Conservation (phyloP, 2,888 invertebrate species). For the Erebia palarica region DNA sequence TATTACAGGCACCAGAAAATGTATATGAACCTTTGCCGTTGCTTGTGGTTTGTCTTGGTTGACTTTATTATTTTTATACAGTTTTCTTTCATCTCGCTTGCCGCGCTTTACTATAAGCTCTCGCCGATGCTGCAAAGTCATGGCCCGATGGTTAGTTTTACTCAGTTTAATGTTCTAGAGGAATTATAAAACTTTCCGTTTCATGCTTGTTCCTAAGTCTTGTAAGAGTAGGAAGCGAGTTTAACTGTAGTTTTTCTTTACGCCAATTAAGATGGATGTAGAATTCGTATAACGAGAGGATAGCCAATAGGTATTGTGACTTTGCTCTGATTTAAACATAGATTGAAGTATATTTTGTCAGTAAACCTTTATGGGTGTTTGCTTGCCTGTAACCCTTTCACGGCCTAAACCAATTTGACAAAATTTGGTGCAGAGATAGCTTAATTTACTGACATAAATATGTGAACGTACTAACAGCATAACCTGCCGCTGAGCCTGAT, state of each 20-base stretch:
- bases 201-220: constrained; percentile 3
- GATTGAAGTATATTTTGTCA: too few relatives aligned
- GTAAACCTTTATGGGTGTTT: too few relatives aligned
- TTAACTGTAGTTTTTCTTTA: neutral
- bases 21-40: neutral
- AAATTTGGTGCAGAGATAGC: too few relatives aligned
- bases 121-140: neutral
- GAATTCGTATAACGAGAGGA: neutral
- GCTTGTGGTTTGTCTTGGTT: too few relatives aligned
- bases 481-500: too few relatives aligned
- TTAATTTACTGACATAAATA: too few relatives aligned
- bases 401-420: too few relatives aligned
- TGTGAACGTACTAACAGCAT: too few relatives aligned
- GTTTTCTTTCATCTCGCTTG: neutral
- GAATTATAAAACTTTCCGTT: constrained; percentile 2
- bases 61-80: too few relatives aligned
- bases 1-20: neutral
- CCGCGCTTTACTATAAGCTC: neutral
- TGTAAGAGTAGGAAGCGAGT: neutral
- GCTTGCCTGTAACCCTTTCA: too few relatives aligned
- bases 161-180: neutral
- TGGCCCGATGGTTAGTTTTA: neutral
- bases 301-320: too few relatives aligned
- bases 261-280: neutral
- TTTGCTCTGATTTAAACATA: too few relatives aligned